A percentile compares a stretch with the other conserved stretches of the same genome.
Evolutionary conservation across 2,113 vertebrate species (phyloP).

Genomic region (Hystrix brachyura): DNA sequence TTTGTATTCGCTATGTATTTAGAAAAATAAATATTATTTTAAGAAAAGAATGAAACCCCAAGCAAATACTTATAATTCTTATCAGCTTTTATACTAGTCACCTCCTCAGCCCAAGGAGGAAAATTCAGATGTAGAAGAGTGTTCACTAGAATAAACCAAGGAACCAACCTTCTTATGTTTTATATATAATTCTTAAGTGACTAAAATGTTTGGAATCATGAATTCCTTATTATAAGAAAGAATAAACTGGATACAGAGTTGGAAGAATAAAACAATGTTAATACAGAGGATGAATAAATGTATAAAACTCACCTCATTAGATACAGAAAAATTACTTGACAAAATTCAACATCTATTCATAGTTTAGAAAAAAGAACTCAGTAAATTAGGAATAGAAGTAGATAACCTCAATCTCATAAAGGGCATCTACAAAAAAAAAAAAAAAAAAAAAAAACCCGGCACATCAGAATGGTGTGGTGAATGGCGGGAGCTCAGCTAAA

Average conservation of each 20-base stretch:
- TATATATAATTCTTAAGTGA: background rate
- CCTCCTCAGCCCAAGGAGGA: background rate
- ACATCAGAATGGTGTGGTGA: conserved; percentile 31
- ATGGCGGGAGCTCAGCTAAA: background rate
- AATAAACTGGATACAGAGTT: background rate
- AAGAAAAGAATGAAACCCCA: conserved; percentile 33
- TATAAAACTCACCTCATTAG: conserved; percentile 37
- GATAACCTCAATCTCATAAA: conserved; percentile 35
- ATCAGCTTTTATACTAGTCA: conserved; percentile 27
- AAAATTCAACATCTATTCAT: conserved; percentile 52
- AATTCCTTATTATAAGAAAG: conserved; percentile 43
- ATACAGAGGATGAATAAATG: conserved; percentile 23
- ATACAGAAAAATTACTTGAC: conserved; percentile 58
- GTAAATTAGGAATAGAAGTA: conserved; percentile 33
- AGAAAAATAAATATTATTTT: conserved; percentile 31
- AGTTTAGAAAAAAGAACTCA: background rate
- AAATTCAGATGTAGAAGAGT: background rate
- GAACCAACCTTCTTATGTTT: background rate
- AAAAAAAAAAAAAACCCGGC: background rate
- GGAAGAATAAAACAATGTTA: background rate
- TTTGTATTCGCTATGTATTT: background rate
- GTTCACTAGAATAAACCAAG: conserved; percentile 18
- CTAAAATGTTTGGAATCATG: background rate
- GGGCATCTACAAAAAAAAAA: conserved; percentile 10
- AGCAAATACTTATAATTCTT: background rate